Base-by-base conservation (phyloP, 2,797 vertebrate genomes). In the Psittacula derbiana region DNA sequence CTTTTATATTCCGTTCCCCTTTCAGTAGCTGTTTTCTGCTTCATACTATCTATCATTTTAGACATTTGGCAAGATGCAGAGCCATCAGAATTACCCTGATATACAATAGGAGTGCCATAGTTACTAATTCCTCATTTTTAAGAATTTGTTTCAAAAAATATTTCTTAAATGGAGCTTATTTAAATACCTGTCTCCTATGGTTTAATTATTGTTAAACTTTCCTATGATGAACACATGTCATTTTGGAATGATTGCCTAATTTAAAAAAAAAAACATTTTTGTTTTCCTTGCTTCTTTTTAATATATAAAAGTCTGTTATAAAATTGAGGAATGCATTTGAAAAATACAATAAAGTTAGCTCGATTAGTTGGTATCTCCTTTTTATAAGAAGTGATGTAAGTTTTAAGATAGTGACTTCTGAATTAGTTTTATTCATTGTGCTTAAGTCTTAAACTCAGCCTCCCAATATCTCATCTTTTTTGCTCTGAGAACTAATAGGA, bases 1-100 rank as follows among this genome's bases (percentile, higher is more conserved):
- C 80, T 73, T 88, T 91, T 97, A 36, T 94, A 36, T 49, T 90
- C 44, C 70, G 79, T 88, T 78, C 19, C 8, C n/a, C 76, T 91
- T 83, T 94, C 69, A 70, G 53, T 55, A 75, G 55, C 50, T 73
- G 46, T 90, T 93, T 92, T 86, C 61, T 84, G 5, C 76, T 92
- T 96, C 44, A n/a, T 73, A 10, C 58, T 79, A 82, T 93, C 91
- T 79, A 66, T 92, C 89, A 86, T 41, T 91, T 92, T 44, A 93
- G 91, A 66, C 66, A 46, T 62, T 81, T 93, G 80, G 82, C 90
- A 73, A 92, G 71, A 27, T 86, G 30, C 5, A 23, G 60, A 43
- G 50, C 79, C 90, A 41, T 80, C 0, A 0, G 62, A 91, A 72
- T 86, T 31, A 69, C 25, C 50, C 47, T 79, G 20, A 30, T 64